phyloP scores from a whole-genome alignment of 2,888 invertebrate species.

The Serripes groenlandicus region DNA sequence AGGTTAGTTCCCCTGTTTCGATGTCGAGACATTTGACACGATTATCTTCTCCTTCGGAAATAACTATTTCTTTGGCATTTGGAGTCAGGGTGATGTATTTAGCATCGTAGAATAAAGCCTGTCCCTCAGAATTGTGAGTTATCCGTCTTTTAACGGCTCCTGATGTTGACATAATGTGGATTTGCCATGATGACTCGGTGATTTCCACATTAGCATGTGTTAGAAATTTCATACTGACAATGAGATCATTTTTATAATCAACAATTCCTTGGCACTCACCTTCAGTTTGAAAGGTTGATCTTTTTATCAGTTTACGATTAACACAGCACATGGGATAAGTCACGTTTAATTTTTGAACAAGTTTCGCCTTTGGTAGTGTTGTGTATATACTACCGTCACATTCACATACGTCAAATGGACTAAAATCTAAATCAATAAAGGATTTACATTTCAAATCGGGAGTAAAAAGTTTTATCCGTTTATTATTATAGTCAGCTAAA shows the following conservation, averaged over 20 bases:
- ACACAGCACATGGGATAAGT: conserved; percentile 53
- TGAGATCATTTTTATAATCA: conserved; percentile 52
- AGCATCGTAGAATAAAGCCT: conserved; percentile 51
- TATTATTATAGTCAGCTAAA: conserved; percentile 54
- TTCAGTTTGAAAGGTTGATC: conserved; percentile 53
- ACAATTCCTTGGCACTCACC: conserved; percentile 59
- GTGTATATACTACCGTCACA: conserved; percentile 40
- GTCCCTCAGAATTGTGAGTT: conserved; percentile 41
- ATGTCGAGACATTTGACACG: conserved; percentile 60
- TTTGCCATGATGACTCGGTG: conserved; percentile 58
- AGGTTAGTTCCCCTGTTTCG: conserved; percentile 55
- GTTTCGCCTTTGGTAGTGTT: conserved; percentile 49
- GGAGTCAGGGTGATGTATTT: conserved; percentile 55
- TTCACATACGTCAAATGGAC: conserved; percentile 59
- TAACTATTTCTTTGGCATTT: conserved; percentile 49
- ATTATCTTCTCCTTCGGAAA: conserved; percentile 60
- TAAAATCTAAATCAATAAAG: conserved; percentile 33
- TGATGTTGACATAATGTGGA: conserved; percentile 50
- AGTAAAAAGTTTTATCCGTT: conserved; percentile 58
- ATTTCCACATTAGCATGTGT: conserved; percentile 40
- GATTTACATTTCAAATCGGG: conserved; percentile 56
- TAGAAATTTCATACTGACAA: conserved; percentile 51
- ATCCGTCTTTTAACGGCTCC: conserved; percentile 52
- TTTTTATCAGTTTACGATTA: conserved; percentile 44
- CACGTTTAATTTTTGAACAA: conserved; percentile 51